Evolutionary conservation across 2,113 vertebrate genomes (phyloP).

Genomic region (Aldabrachelys gigantea): DNA sequence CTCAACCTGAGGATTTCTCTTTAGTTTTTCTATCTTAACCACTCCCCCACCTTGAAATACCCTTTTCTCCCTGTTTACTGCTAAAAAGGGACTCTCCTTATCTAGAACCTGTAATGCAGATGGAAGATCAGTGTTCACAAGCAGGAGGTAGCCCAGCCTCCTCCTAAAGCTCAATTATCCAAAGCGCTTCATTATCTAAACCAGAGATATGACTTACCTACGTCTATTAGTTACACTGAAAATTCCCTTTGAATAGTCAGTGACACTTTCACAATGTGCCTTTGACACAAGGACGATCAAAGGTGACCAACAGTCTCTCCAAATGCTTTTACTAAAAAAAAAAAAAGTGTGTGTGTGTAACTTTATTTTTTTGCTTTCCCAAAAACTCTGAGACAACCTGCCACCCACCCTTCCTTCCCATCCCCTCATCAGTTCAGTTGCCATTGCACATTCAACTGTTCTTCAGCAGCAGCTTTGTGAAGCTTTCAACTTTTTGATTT

Average conservation of each 20-base stretch:
- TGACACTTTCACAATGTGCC: not conserved
- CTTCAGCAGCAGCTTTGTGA: not conserved
- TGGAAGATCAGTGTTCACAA: not conserved
- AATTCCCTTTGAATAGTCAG: not conserved
- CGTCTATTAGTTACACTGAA: not conserved
- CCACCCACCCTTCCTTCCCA: not conserved
- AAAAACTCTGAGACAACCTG: not conserved
- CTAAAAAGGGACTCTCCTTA: not conserved
- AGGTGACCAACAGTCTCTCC: not conserved
- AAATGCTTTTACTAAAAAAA: not conserved
- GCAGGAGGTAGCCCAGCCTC: not conserved
- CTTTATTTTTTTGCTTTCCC: not conserved
- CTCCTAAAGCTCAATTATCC: conserved; percentile 15
- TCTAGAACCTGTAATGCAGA: not conserved
- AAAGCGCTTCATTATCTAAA: not conserved
- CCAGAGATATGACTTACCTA: not conserved
- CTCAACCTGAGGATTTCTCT: conserved; percentile 20
- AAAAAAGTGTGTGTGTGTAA: not conserved
- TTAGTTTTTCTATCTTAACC: not conserved
- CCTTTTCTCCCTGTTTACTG: not conserved
- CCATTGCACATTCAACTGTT: not conserved
- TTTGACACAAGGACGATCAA: not conserved
- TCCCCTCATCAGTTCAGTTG: not conserved
- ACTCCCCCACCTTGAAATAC: not conserved
- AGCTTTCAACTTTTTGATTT: not conserved